Percentiles rank a stretch among this genome's conserved stretches.
These are phyloP conservation scores for Drosophila parthenogenetica DNA, from an alignment of 2,888 invertebrate species.

Conservation along the genomic window DNA sequence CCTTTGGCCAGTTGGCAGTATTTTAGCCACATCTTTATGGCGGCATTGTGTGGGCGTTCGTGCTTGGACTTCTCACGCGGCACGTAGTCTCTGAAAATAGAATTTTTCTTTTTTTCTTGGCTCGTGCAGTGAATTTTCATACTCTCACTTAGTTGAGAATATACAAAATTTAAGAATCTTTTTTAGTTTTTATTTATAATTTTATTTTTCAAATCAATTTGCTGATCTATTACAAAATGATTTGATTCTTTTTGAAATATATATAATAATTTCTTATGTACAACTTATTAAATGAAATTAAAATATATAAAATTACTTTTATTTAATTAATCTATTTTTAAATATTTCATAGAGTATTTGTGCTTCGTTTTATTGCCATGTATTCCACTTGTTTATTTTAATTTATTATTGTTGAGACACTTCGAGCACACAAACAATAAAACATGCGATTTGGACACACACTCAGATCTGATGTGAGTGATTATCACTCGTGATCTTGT, in stretches of 20 bases:
- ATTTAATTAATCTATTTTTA: too few species aligned
- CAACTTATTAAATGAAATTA: too few species aligned
- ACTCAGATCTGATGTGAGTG: conserved; percentile 15
- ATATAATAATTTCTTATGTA: too few species aligned
- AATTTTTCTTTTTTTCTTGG: conserved; percentile 43
- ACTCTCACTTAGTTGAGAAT: conserved; percentile 20
- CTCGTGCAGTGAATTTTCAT: conserved; percentile 46
- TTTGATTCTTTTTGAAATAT: too few species aligned
- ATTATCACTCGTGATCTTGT: conserved; percentile 48
- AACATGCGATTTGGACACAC: conserved; percentile 21
- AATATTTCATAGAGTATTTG: conserved; percentile 27
- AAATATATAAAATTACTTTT: too few species aligned
- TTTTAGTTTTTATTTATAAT: background rate
- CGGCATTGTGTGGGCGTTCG: conserved; percentile 46
- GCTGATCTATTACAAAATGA: background rate
- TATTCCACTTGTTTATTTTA: background rate
- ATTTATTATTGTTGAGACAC: conserved; percentile 23
- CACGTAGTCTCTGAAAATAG: conserved; percentile 52
- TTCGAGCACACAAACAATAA: conserved; percentile 23
- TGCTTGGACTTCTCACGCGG: conserved; percentile 49
- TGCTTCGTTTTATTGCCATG: background rate
- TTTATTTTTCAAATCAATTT: background rate
- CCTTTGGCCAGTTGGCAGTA: background rate
- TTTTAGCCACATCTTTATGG: conserved; percentile 12
- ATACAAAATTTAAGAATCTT: background rate